Evolutionary conservation across 2,888 invertebrate genomes (phyloP).

Genomic region (Conistra vaccinii): DNA sequence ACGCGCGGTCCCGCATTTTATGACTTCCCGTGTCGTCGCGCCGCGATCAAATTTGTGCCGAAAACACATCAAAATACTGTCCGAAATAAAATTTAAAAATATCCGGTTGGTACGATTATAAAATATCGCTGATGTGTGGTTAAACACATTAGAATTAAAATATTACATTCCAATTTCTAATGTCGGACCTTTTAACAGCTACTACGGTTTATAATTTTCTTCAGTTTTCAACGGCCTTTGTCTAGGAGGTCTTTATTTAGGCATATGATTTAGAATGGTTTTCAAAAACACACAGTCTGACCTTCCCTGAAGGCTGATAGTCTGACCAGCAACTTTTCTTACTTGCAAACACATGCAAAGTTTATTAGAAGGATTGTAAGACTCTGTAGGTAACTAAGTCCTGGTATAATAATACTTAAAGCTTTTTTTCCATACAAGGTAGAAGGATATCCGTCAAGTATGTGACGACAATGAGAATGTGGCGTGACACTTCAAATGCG

Average conservation of each 20-base stretch:
- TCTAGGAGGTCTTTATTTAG: neutral
- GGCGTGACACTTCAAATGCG: slow-evolving; percentile 28
- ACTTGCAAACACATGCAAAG: neutral
- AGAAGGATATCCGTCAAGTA: slow-evolving; percentile 58
- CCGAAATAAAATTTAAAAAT: slow-evolving; percentile 81
- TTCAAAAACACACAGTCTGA: neutral
- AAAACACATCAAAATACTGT: slow-evolving; percentile 83
- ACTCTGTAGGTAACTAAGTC: slow-evolving; percentile 1
- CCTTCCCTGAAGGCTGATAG: no score
- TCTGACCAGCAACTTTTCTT: no score
- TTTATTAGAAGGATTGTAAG: neutral
- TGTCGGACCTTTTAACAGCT: slow-evolving; percentile 30
- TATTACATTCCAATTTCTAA: slow-evolving; percentile 38
- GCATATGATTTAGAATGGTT: neutral
- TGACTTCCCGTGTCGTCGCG: slow-evolving; percentile 85
- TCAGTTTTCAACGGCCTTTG: neutral
- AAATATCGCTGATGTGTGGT: slow-evolving; percentile 58
- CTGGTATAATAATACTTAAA: slow-evolving; percentile 14
- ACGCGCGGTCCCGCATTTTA: slow-evolving; percentile 78
- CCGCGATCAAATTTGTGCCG: slow-evolving; percentile 76
- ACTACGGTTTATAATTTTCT: slow-evolving; percentile 9
- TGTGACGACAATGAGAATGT: slow-evolving; percentile 35
- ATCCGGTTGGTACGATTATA: slow-evolving; percentile 60
- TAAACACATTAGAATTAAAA: slow-evolving; percentile 52
- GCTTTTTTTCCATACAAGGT: slow-evolving; percentile 48